A percentile compares a stretch with the other conserved stretches of the same genome.
Evolutionary conservation across 2,113 vertebrate genomes (phyloP).

Genomic region (Pterocles orientalis): DNA sequence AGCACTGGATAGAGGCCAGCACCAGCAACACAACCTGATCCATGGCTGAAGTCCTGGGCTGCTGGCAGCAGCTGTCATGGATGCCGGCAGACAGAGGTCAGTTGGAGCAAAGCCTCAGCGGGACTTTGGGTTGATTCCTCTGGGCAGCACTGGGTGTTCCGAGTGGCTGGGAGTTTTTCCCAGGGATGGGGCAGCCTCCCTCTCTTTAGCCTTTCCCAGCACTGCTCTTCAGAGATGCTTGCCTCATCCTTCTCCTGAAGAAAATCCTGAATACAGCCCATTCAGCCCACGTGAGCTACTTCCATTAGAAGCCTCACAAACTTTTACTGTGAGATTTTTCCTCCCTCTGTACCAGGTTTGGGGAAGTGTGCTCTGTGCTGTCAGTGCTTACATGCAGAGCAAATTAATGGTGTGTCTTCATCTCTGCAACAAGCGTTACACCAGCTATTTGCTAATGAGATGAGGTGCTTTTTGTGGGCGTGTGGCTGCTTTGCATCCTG

Average conservation of each 20-base stretch:
- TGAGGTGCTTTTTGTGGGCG: background rate
- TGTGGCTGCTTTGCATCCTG: background rate
- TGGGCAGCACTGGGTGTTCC: background rate
- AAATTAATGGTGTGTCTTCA: background rate
- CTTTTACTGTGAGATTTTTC: background rate
- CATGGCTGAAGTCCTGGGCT: background rate
- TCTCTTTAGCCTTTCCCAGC: background rate
- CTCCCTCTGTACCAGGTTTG: background rate
- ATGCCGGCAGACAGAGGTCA: background rate
- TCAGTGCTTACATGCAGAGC: background rate
- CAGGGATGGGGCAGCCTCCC: background rate
- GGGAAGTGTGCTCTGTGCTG: background rate
- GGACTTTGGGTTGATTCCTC: background rate
- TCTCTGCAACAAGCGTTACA: background rate
- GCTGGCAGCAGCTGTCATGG: accelerated
- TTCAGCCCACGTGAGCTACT: background rate
- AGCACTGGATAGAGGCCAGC: background rate
- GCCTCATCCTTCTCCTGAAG: background rate
- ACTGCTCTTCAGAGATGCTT: background rate
- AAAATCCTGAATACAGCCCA: background rate
- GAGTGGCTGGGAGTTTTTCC: accelerated
- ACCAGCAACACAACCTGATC: accelerated
- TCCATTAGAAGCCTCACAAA: background rate
- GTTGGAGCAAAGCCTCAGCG: accelerated
- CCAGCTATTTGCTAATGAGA: background rate